These are phyloP conservation scores for Xenopus petersii DNA, from an alignment of 2,797 vertebrate genomes.

Conservation along the genomic window DNA sequence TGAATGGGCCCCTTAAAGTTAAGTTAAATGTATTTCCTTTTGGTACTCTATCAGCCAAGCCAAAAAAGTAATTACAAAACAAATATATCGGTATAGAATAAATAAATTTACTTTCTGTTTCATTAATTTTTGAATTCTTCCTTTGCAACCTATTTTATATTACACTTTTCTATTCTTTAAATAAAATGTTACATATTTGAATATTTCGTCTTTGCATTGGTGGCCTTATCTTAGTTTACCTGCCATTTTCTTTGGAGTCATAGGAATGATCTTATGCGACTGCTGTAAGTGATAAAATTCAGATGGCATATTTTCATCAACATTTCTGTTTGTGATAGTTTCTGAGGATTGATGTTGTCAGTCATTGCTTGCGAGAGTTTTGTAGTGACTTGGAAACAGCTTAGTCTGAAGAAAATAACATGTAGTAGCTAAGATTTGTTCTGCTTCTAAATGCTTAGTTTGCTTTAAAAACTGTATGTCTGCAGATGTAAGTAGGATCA, in stretches of 20 bases:
- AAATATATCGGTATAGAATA: no score
- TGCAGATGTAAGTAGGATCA: background rate
- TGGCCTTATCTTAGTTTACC: slow-evolving; percentile 12
- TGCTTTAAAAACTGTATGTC: background rate
- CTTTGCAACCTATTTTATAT: no score
- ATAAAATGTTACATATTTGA: background rate
- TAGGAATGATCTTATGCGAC: slow-evolving; percentile 3
- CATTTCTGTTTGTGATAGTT: slow-evolving; percentile 11
- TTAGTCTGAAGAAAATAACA: slow-evolving; percentile 1
- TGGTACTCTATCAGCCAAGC: no score
- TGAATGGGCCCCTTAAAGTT: no score
- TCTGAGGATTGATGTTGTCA: slow-evolving; percentile 19
- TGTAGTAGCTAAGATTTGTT: slow-evolving; percentile 18
- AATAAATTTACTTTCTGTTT: no score
- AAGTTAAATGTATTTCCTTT: no score
- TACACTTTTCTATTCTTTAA: background rate
- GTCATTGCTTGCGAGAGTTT: slow-evolving; percentile 8
- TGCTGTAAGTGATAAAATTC: slow-evolving; percentile 24
- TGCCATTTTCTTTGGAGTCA: background rate
- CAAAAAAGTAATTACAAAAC: no score
- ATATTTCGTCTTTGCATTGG: background rate
- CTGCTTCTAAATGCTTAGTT: background rate
- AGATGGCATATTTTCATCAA: slow-evolving; percentile 15
- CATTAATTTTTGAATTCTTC: no score
- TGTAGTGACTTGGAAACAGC: slow-evolving; percentile 6